A percentile compares a stretch with the other conserved stretches of the same genome.
Evolutionary conservation across 2,113 vertebrate species (phyloP).

Genomic region (Lepus timidus): DNA sequence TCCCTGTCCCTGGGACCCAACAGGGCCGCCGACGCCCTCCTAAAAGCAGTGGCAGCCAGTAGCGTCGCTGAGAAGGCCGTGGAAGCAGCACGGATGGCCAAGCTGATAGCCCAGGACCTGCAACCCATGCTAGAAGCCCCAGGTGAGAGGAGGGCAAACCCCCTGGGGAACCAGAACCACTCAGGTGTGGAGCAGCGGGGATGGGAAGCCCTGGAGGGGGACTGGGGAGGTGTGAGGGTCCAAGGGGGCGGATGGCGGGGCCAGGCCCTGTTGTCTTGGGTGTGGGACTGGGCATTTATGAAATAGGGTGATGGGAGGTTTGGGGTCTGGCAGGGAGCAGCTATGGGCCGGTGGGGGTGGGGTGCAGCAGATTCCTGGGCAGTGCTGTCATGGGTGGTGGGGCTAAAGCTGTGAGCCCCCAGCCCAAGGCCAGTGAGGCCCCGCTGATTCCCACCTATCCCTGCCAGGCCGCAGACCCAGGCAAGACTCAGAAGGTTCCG

Average conservation of each 20-base stretch:
- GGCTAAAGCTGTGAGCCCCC: neutral
- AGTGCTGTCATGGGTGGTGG: no score
- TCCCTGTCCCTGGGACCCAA: constrained; percentile 23
- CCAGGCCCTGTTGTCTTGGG: neutral
- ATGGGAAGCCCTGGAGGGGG: neutral
- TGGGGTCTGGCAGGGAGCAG: neutral
- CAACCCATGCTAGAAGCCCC: constrained; percentile 83
- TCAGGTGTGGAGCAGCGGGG: neutral
- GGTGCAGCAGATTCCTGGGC: neutral
- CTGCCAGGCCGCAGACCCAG: constrained; percentile 79
- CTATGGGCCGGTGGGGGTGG: neutral
- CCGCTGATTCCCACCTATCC: constrained; percentile 61
- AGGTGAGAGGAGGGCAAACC: constrained; percentile 74
- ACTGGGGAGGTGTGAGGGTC: neutral
- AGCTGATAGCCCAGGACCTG: constrained; percentile 85
- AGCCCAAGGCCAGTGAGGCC: neutral
- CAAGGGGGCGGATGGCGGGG: neutral
- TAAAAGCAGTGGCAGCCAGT: constrained; percentile 83
- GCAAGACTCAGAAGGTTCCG: constrained; percentile 84
- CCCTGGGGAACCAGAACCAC: neutral
- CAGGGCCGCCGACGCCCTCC: constrained; percentile 86
- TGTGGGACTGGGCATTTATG: neutral
- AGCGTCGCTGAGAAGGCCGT: constrained; percentile 83
- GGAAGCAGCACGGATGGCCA: constrained; percentile 85
- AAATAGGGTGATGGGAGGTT: neutral